phyloP scores from a whole-genome alignment of 2,888 invertebrate genomes.

The Tuberolachnus salignus region DNA sequence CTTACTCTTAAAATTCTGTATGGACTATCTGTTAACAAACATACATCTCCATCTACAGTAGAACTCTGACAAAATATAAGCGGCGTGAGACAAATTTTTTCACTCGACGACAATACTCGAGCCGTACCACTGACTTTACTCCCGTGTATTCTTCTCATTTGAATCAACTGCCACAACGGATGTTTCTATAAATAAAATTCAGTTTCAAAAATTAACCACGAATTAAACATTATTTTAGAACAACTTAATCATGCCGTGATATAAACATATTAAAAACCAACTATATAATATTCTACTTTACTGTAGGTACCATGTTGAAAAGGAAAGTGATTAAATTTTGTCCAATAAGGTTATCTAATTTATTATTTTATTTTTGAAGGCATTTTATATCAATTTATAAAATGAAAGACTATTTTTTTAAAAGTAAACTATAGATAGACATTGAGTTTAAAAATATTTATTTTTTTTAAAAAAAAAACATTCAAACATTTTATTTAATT shows the following conservation, averaged over 20 bases:
- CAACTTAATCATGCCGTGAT: not conserved
- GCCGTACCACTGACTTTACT: constrained; percentile 43
- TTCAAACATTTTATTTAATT: not conserved
- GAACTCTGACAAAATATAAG: constrained; percentile 47
- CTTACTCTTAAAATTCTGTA: constrained; percentile 75
- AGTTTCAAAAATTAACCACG: not conserved
- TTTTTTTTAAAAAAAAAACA: not conserved
- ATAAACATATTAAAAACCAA: constrained; percentile 7
- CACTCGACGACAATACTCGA: constrained; percentile 38
- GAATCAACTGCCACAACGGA: constrained; percentile 48
- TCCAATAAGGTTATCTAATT: too few species aligned
- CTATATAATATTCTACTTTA: not conserved
- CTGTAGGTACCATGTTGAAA: not conserved
- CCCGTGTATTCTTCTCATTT: constrained; percentile 51
- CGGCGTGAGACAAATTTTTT: constrained; percentile 47
- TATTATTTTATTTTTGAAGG: too few species aligned
- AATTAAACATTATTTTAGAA: not conserved
- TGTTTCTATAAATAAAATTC: constrained; percentile 29
- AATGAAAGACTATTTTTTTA: too few species aligned
- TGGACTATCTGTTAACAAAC: constrained; percentile 77
- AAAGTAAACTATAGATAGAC: not conserved
- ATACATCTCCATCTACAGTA: constrained; percentile 68
- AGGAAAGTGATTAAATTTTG: too few species aligned
- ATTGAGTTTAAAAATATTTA: not conserved
- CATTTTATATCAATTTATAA: too few species aligned